Evolutionary conservation across 2,888 invertebrate genomes (phyloP).

Genomic region (Baronia brevicornis): DNA sequence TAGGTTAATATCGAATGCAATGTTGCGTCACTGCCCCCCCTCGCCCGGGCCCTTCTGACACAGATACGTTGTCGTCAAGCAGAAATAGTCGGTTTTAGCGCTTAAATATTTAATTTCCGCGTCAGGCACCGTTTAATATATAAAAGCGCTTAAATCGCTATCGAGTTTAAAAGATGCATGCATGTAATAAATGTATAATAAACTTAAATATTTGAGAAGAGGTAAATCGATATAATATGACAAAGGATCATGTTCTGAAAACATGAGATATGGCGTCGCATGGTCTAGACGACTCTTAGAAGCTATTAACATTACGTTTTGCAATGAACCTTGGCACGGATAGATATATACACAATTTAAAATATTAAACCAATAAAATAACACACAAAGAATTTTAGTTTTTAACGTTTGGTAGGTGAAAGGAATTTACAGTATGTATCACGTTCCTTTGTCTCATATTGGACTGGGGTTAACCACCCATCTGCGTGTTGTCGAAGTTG

Average conservation of each 20-base stretch:
- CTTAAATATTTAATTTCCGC: slow-evolving; percentile 15
- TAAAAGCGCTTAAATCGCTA: slow-evolving; percentile 19
- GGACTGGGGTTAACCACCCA: too few species aligned
- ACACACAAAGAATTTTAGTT: too few species aligned
- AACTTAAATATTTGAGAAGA: slow-evolving; percentile 22
- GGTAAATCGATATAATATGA: slow-evolving; percentile 17
- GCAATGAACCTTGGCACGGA: slow-evolving; percentile 44
- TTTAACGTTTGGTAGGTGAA: too few species aligned
- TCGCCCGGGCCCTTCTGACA: slow-evolving; percentile 59
- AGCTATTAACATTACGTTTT: slow-evolving; percentile 36
- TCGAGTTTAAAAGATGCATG: too few species aligned
- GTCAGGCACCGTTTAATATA: slow-evolving; percentile 9
- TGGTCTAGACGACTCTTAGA: slow-evolving; percentile 36
- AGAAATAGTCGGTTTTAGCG: slow-evolving; percentile 33
- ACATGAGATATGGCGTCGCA: slow-evolving; percentile 34
- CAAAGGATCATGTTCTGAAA: slow-evolving; percentile 11
- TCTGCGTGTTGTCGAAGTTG: too few species aligned
- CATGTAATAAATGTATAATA: slow-evolving; percentile 18
- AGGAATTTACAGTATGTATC: too few species aligned
- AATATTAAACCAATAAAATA: slow-evolving; percentile 16
- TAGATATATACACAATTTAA: slow-evolving; percentile 31
- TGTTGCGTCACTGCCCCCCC: slow-evolving; percentile 50
- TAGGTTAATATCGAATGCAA: slow-evolving; percentile 42
- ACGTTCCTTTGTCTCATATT: too few species aligned
- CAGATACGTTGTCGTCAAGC: slow-evolving; percentile 50